Evolutionary conservation across 2,888 invertebrate genomes (phyloP).

Genomic region (Troilus luridus): DNA sequence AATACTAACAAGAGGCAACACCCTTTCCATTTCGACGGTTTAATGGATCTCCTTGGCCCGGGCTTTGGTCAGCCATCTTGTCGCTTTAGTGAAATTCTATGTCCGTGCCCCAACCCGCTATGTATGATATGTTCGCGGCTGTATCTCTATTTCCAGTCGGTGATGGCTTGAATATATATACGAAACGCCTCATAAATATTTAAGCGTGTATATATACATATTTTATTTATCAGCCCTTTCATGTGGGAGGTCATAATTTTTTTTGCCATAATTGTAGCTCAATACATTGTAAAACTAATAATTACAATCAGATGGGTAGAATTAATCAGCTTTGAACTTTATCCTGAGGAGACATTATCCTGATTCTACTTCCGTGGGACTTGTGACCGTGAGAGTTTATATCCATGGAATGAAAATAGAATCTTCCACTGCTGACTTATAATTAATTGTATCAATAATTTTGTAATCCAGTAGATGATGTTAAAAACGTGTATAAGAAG

Average conservation of each 20-base stretch:
- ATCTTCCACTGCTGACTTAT: no score
- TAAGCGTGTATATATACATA: neutral
- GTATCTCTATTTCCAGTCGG: neutral
- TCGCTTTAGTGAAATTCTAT: constrained; percentile 33
- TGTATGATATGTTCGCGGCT: neutral
- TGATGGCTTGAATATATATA: neutral
- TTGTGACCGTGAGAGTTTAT: no score
- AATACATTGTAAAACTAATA: no score
- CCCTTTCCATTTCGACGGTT: constrained; percentile 31
- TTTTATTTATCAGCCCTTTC: neutral
- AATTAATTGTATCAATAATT: no score
- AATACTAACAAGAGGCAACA: neutral
- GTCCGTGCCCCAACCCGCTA: neutral
- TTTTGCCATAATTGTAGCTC: neutral
- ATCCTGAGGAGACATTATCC: no score
- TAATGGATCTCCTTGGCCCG: constrained; percentile 36
- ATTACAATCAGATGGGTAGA: no score
- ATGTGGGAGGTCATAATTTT: neutral
- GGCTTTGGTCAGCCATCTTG: constrained; percentile 32
- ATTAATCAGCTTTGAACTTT: no score
- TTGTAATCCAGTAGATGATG: no score
- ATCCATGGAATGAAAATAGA: no score
- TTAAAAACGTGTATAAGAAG: no score
- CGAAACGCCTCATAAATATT: neutral
- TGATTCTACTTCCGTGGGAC: no score